Percentiles rank a stretch among this genome's conserved stretches.
These are phyloP conservation scores for Apis laboriosa DNA, from an alignment of 1,140 invertebrate genomes.

Conservation along the genomic window DNA sequence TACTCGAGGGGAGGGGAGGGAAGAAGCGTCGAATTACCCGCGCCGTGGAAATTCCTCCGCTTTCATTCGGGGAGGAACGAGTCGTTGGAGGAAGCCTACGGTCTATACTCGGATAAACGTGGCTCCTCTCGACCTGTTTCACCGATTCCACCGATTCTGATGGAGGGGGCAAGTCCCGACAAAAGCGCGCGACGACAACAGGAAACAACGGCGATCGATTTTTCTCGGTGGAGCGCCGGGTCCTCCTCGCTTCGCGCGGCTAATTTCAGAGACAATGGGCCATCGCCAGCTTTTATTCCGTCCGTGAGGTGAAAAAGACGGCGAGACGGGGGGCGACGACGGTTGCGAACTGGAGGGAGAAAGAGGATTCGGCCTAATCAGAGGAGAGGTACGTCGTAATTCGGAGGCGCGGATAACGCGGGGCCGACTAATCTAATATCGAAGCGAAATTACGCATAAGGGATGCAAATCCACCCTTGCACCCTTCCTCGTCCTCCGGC, in stretches of 20 bases:
- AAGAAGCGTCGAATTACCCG: slow-evolving; percentile 24
- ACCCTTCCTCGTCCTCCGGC: slow-evolving; percentile 33
- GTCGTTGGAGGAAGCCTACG: not conserved
- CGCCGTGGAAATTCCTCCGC: not conserved
- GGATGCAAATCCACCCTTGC: slow-evolving; percentile 66
- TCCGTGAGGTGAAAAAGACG: slow-evolving; percentile 39
- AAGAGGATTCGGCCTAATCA: slow-evolving; percentile 57
- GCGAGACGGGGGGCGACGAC: not conserved
- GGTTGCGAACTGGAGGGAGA: slow-evolving; percentile 2
- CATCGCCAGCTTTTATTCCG: slow-evolving; percentile 56
- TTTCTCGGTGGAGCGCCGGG: not conserved
- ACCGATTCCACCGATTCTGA: not conserved
- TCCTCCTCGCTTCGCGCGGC: slow-evolving; percentile 38
- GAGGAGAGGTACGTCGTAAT: slow-evolving; percentile 48
- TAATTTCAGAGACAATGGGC: slow-evolving; percentile 65
- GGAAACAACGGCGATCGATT: slow-evolving; percentile 45
- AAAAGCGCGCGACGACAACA: slow-evolving; percentile 8
- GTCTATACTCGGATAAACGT: not conserved
- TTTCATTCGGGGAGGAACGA: not conserved
- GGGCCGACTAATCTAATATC: slow-evolving; percentile 71
- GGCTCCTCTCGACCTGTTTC: not conserved
- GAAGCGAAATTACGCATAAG: slow-evolving; percentile 71
- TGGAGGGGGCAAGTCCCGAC: not conserved
- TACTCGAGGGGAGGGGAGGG: not conserved
- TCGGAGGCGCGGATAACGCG: slow-evolving; percentile 57